phyloP scores from a whole-genome alignment of 2,797 vertebrate genomes.

The Smutsia gigantea region DNA sequence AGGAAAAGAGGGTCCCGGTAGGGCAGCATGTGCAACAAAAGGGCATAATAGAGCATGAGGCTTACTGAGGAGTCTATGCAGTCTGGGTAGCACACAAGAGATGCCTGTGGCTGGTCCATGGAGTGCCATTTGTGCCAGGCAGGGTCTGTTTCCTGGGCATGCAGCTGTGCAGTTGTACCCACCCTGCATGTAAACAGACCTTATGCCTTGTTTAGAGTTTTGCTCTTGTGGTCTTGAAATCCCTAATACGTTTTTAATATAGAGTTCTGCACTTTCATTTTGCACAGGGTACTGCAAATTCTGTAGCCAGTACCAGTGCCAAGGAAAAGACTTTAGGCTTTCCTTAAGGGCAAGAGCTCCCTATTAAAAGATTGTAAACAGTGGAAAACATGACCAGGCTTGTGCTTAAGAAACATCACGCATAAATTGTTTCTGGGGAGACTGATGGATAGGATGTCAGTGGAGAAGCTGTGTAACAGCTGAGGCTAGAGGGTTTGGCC shows the following conservation, averaged over 20 bases:
- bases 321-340: background rate
- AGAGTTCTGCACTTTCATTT: background rate
- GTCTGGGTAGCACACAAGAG: background rate
- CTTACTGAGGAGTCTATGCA: background rate
- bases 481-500: background rate
- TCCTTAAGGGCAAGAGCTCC: background rate
- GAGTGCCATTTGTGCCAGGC: background rate
- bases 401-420: background rate
- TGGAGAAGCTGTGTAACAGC: background rate
- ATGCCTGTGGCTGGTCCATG: no score
- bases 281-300: background rate
- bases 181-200: background rate
- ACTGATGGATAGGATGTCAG: background rate
- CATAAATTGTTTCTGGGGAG: background rate
- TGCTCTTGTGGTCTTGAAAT: background rate
- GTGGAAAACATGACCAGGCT: background rate
- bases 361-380: background rate
- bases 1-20: background rate
- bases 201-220: background rate
- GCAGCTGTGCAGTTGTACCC: background rate
- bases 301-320: background rate
- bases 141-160: background rate
- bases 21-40: background rate
- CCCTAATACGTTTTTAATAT: background rate
- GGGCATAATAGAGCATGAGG: fast-evolving